A percentile compares a stretch with the other conserved stretches of the same genome.
Conservation (phyloP, 2,113 vertebrate species). For the Craseonycteris thonglongyai region DNA sequence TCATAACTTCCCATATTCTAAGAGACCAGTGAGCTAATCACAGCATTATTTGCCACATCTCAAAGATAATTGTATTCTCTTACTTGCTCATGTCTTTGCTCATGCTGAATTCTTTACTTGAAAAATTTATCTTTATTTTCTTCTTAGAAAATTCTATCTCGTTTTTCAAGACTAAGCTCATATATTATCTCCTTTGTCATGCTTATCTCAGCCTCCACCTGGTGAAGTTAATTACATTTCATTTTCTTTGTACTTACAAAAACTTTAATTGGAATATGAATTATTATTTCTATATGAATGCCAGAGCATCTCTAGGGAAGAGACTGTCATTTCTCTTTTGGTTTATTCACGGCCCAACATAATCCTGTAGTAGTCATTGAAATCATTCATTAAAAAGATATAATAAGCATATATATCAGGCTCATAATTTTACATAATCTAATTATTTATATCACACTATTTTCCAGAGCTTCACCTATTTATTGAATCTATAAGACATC, state of each 20-base stretch:
- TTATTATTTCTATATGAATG: background rate
- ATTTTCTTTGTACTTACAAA: background rate
- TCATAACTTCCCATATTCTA: background rate
- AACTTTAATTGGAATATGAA: background rate
- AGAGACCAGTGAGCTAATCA: too few species aligned
- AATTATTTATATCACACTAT: background rate
- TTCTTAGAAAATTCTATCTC: background rate
- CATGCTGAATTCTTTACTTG: background rate
- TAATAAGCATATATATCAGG: background rate
- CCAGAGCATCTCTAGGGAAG: background rate
- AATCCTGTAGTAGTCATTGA: background rate
- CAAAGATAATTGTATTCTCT: background rate
- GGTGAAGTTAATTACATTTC: background rate
- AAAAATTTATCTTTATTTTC: background rate
- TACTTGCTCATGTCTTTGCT: background rate
- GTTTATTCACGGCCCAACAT: background rate
- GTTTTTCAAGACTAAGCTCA: background rate
- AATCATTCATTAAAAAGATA: background rate
- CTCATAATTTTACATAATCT: background rate
- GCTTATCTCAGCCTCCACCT: background rate
- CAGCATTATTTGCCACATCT: background rate
- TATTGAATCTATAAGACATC: background rate
- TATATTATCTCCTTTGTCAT: background rate
- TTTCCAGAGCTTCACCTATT: background rate
- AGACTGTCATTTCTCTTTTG: background rate